Conservation (phyloP, 2,797 vertebrate species). For the Nannoperca obscura region DNA sequence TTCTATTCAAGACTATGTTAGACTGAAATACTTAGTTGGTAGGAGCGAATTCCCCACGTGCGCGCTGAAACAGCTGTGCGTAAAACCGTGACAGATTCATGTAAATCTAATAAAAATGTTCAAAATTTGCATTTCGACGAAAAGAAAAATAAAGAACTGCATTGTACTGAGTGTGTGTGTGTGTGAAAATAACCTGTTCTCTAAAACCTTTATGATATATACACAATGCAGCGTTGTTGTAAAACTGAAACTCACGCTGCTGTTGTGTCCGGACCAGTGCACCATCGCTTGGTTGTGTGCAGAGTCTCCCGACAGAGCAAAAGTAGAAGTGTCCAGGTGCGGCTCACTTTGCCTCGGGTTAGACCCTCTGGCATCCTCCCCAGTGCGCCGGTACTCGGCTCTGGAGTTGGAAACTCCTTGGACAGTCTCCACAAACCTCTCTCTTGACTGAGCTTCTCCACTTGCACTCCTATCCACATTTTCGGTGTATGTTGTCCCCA, state of each 20-base stretch:
- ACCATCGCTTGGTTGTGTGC: slow-evolving; percentile 98
- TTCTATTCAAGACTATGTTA: background rate
- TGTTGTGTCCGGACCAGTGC: slow-evolving; percentile 97
- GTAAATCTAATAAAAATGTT: background rate
- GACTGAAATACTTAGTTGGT: slow-evolving; percentile 2
- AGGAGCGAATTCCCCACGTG: background rate
- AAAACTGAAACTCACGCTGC: slow-evolving; percentile 90
- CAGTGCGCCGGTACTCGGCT: slow-evolving; percentile 77
- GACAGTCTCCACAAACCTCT: slow-evolving; percentile 61
- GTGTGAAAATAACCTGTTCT: background rate
- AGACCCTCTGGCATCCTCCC: slow-evolving; percentile 82
- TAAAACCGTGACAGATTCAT: slow-evolving; percentile 59
- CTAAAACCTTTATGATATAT: background rate
- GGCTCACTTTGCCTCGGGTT: slow-evolving; percentile 85
- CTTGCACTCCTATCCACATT: slow-evolving; percentile 65
- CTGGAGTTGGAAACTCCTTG: slow-evolving; percentile 80
- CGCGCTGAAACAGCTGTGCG: slow-evolving; percentile 57
- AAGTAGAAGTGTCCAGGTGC: slow-evolving; percentile 90
- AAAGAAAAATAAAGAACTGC: background rate
- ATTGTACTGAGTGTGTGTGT: background rate
- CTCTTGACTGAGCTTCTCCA: slow-evolving; percentile 56
- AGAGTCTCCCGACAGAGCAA: slow-evolving; percentile 92
- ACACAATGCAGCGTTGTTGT: slow-evolving; percentile 15
- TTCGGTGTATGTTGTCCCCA: slow-evolving; percentile 33
- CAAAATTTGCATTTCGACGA: background rate